Base-by-base conservation (phyloP, 2,113 vertebrate species). In the Elephas maximus region DNA sequence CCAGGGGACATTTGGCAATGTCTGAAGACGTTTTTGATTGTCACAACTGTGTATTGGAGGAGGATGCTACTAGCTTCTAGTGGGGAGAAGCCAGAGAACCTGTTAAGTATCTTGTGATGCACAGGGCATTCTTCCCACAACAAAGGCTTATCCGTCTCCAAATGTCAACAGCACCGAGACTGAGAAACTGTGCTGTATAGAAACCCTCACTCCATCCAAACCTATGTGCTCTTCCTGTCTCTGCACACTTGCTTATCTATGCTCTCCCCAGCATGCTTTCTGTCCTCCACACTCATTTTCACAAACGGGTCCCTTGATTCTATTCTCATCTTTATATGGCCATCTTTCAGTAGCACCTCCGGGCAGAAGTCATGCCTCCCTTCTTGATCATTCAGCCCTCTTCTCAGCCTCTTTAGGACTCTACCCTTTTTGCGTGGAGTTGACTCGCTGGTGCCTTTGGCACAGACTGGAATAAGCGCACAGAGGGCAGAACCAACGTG, bases 191-290 rank as follows among this genome's bases (percentile, higher is more conserved):
- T 6, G 21, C 18, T 11, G 30, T 0, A 0, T 5, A 15, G 81
- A 51, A 60, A 17, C 20, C 62, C 48, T 41, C 0, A 1, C 45
- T 18, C 65, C 23, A 1, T 30, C 63, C 14, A 33, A 0, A 20
- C 26, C 62, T 17, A 0, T 0, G n/a, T 33, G 41, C 17, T 37
- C n/a, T 21, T 11, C 20, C 88, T 41, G 44, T 33, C n/a, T 84
- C 28, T 44, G 10, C 9, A 63, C 0, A 0, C 28, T 21, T 37
- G n/a, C 23, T 14, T n/a, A n/a, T 48, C 53, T 63, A 0, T 37
- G 62, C 37, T 63, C 33, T 45, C 74, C 12, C 53, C 30, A 28
- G n/a, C n/a, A 14, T 33, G 20, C 41, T 17, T 73, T n/a, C 28
- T 62, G 24, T n/a, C 94, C 30, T n/a, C 73, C 30, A 28, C 26